phyloP scores from a whole-genome alignment of 1,140 invertebrate genomes.

The Sipha flava region DNA sequence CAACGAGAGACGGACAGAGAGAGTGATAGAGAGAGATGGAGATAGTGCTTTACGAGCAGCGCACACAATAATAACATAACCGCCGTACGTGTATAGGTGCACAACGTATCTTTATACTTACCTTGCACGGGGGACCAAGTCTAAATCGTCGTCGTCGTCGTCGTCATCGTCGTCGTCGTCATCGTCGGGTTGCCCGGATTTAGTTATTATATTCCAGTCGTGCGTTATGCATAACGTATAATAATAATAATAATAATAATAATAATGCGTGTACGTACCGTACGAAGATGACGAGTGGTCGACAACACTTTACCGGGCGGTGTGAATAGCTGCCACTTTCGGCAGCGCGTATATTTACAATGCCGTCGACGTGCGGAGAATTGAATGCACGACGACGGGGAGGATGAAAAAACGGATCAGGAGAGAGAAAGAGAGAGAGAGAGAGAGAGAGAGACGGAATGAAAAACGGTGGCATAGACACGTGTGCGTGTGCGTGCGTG shows the following conservation, averaged over 20 bases:
- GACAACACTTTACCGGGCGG: constrained; percentile 1
- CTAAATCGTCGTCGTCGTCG: too few relatives aligned
- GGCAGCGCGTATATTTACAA: neutral
- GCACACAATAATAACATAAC: too few relatives aligned
- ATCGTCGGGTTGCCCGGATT: constrained; percentile 10
- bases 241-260: neutral
- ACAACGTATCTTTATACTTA: neutral
- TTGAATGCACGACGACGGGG: neutral
- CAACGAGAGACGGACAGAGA: too few relatives aligned
- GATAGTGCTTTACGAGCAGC: too few relatives aligned
- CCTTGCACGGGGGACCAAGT: neutral
- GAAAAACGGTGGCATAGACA: too few relatives aligned
- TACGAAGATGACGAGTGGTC: constrained; percentile 14
- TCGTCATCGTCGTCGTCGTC: too few relatives aligned
- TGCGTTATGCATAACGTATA: neutral
- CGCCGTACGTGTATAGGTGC: too few relatives aligned
- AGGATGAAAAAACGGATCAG: neutral
- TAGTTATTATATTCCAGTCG: neutral
- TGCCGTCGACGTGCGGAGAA: neutral
- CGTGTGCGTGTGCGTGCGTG: neutral
- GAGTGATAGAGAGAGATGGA: too few relatives aligned
- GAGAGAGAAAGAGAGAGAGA: neutral
- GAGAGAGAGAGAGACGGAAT: too few relatives aligned
- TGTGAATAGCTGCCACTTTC: constrained; percentile 26
- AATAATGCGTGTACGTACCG: too few relatives aligned